Evolutionary conservation across 2,113 vertebrate species (phyloP).

Genomic region (Carlito syrichta): DNA sequence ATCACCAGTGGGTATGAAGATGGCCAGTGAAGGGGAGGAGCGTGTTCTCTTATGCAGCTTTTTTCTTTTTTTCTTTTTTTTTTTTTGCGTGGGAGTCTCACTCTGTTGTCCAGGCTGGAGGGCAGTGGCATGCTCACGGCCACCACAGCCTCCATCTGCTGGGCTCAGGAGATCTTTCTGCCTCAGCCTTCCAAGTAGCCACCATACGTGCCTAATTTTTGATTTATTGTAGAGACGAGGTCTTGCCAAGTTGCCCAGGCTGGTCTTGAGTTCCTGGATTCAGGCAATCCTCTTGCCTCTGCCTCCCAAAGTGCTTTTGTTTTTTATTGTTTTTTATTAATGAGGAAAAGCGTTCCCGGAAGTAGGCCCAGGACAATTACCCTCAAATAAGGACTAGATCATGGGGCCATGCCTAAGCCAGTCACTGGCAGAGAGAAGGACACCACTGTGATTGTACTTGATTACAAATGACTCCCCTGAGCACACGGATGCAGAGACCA

Average conservation of each 20-base stretch:
- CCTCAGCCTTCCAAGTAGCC: no score
- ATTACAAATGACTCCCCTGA: neutral
- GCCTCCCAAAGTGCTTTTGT: neutral
- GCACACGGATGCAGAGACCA: neutral
- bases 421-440: neutral
- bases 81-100: neutral
- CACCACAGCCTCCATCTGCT: no score
- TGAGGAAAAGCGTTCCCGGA: neutral
- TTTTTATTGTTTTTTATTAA: neutral
- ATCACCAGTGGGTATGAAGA: neutral
- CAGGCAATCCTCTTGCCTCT: rapidly evolving
- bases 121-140: no score
- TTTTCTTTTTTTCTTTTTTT: slow-evolving; percentile 1
- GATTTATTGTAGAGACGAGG: no score
- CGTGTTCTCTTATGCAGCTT: neutral
- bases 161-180: no score
- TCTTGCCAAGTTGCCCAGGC: no score
- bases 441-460: neutral
- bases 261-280: no score
- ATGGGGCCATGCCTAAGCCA: neutral
- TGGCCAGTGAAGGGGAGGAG: neutral
- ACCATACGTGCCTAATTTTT: no score
- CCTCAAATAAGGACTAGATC: neutral
- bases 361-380: neutral
- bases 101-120: no score